Conservation (phyloP, 1,140 invertebrate species). For the Hycleus cichorii region DNA sequence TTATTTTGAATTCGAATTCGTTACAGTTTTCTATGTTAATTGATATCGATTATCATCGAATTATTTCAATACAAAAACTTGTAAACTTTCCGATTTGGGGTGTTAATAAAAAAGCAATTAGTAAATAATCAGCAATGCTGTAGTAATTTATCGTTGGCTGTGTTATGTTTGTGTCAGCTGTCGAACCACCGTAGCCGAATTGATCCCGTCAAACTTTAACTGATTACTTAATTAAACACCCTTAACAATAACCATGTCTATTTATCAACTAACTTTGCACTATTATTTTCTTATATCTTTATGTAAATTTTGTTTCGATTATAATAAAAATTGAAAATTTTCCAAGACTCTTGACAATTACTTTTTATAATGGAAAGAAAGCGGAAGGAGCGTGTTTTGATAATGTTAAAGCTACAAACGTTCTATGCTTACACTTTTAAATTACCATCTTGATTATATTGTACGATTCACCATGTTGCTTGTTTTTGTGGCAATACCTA, state of each 20-base stretch:
- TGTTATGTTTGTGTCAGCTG: conserved; percentile 17
- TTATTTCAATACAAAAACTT: too few species aligned
- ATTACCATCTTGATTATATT: background rate
- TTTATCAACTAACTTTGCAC: conserved; percentile 17
- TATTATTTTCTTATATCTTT: background rate
- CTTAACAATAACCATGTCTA: conserved; percentile 15
- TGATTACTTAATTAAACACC: conserved; percentile 18
- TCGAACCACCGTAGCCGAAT: conserved; percentile 12
- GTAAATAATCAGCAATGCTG: conserved; percentile 9
- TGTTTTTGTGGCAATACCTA: background rate
- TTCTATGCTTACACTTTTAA: background rate
- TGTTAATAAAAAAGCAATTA: conserved; percentile 18
- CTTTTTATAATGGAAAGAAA: too few species aligned
- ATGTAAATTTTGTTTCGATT: too few species aligned
- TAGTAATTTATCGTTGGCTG: conserved; percentile 14
- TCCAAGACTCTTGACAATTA: background rate
- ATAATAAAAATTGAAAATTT: background rate
- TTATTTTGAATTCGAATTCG: too few species aligned
- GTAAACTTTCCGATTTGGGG: background rate
- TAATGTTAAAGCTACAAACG: background rate
- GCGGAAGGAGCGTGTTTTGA: too few species aligned
- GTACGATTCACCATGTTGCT: background rate
- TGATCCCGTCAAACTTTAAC: conserved; percentile 11
- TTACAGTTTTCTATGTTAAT: too few species aligned
- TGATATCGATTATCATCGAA: too few species aligned